phyloP scores from a whole-genome alignment of 2,888 invertebrate genomes.

The Xiphydria camelus region DNA sequence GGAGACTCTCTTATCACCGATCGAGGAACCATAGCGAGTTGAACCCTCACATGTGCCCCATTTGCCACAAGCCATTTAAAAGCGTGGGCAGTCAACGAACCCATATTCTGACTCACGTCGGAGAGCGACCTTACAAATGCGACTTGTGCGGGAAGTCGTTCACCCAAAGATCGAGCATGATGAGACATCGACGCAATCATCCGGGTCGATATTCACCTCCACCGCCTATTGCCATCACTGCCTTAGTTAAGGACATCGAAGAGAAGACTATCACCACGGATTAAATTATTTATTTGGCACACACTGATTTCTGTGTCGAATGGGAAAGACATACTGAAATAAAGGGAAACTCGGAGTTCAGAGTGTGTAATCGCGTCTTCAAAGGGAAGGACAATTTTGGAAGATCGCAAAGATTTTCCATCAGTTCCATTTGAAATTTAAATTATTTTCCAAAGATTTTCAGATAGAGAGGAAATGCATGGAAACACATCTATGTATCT shows the following conservation, averaged over 20 bases:
- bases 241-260: slow-evolving; percentile 22
- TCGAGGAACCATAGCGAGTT: not conserved
- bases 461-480: too few relatives aligned
- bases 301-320: too few relatives aligned
- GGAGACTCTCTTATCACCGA: slow-evolving; percentile 43
- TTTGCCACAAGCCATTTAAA: not conserved
- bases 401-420: too few relatives aligned
- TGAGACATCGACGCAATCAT: slow-evolving; percentile 29
- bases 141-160: slow-evolving; percentile 37
- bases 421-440: too few relatives aligned
- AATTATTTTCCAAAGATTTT: too few relatives aligned
- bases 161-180: slow-evolving; percentile 10
- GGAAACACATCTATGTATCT: too few relatives aligned
- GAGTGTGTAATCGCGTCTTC: too few relatives aligned
- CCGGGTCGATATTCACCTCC: slow-evolving; percentile 35
- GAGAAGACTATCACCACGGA: too few relatives aligned
- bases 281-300: too few relatives aligned
- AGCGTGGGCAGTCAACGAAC: slow-evolving; percentile 2
- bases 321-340: too few relatives aligned
- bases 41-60: not conserved
- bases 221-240: slow-evolving; percentile 19
- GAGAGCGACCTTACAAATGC: slow-evolving; percentile 45
- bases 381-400: too few relatives aligned
- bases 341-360: too few relatives aligned
- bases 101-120: slow-evolving; percentile 35